Base-by-base conservation (phyloP, 1,140 invertebrate genomes). In the Antheraea mylitta region DNA sequence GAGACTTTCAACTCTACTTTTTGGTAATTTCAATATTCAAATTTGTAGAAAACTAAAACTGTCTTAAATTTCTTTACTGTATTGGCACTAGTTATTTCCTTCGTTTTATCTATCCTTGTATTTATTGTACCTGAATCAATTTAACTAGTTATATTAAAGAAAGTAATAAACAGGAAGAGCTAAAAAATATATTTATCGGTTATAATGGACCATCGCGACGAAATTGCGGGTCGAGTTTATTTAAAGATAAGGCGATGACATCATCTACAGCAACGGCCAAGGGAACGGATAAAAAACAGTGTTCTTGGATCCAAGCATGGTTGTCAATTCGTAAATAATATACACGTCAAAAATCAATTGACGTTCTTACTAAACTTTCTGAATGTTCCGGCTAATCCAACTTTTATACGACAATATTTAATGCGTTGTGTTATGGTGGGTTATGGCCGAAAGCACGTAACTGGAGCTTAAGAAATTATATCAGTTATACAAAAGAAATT, bases 171-270 rank as follows among this genome's bases (percentile, higher is more conserved):
- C 45, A 45, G 38, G 64, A 36, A 65, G 37, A 66, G 68, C 67
- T 68, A 18, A 69, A 69, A 70, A 71, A 53, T 53, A 53, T 53
- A 16, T 53, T 53, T 53, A n/a, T 13, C 45, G 6, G 45, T 53
- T 53, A 67, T 68, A 68, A 69, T 71, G 59, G 67, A 71, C 64
- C 58, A 72, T 68, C 65, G 63, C 38, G 66, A 65, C 63, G 66
- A 62, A 48, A 59, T 70, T 58, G 66, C 64, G 18, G 66, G 61
- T 59, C 60, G 71, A 68, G 59, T 71, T 68, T 58, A 69, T 72
- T 70, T 71, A 30, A 70, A 64, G 66, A 76, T 79, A 75, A 80
- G 73, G 67, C 61, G 71, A 85, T 85, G 80, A 86, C 78, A 86
- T 87, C 80, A 87, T 79, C 77, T 60, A 64, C 69, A 68, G 68